Conservation (phyloP, 2,888 invertebrate species). For the Drosophila yooni region DNA sequence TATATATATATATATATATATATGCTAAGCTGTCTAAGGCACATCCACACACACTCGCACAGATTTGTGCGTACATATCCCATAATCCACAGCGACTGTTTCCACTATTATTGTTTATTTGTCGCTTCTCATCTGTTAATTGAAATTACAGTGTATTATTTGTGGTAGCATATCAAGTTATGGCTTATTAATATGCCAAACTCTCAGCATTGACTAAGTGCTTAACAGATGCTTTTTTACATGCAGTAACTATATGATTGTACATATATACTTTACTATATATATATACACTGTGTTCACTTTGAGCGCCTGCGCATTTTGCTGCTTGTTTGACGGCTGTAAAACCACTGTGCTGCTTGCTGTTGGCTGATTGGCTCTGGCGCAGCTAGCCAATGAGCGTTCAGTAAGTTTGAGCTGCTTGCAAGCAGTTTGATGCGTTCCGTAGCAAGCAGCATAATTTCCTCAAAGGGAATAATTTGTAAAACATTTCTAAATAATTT, state of each 20-base stretch:
- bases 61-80: slow-evolving; percentile 23
- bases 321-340: background rate
- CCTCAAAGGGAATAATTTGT: background rate
- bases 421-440: slow-evolving; percentile 25
- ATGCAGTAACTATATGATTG: slow-evolving; percentile 1
- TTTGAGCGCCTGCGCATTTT: slow-evolving; percentile 42
- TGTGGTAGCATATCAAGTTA: slow-evolving; percentile 11
- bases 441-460: slow-evolving; percentile 29
- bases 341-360: slow-evolving; percentile 38
- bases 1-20: background rate
- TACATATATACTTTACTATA: background rate
- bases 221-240: slow-evolving; percentile 32
- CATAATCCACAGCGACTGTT: slow-evolving; percentile 11
- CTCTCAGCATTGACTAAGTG: slow-evolving; percentile 26
- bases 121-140: slow-evolving; percentile 6
- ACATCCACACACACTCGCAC: slow-evolving; percentile 8
- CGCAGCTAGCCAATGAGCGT: slow-evolving; percentile 34
- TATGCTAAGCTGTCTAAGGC: slow-evolving; percentile 35
- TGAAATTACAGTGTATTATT: slow-evolving; percentile 5
- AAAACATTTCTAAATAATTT: slow-evolving; percentile 1
- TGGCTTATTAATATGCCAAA: slow-evolving; percentile 24
- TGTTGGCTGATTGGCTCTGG: slow-evolving; percentile 19
- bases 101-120: background rate
- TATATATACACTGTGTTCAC: background rate
- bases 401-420: slow-evolving; percentile 30